Base-by-base conservation (phyloP, 2,113 vertebrate species). In the Tachycineta bicolor region DNA sequence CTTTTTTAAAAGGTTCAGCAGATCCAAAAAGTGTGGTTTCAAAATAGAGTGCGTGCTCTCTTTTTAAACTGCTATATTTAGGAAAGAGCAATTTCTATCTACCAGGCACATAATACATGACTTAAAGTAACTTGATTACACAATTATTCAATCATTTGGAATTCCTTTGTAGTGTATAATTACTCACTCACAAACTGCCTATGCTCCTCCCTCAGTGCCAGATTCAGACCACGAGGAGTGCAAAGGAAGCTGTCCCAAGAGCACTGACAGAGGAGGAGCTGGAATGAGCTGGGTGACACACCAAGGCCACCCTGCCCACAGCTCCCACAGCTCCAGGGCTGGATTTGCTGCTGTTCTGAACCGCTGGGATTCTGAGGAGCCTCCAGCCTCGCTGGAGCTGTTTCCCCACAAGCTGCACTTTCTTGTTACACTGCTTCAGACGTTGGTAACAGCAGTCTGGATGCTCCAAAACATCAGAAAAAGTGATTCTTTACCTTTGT, bases 51-150 rank as follows among this genome's bases (percentile, higher is more conserved):
- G 4, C 24, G 46, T 39, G 68, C 71, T 75, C 92, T 70, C 78
- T 86, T 94, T 86, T 86, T 70, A 69, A 90, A 86, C 43, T 12
- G n/a, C 60, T 94, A 87, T 92, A 91, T 96, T 96, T 95, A 94
- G 92, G 76, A 49, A 90, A 83, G 79, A 95, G 92, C 82, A 94
- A 93, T 94, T 97, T 95, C 93, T 94, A 87, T 96, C 90, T 77
- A 80, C 91, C 93, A 94, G 88, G 85, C 85, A 86, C 87, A 96
- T 95, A 96, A 96, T 94, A 94, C 79, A 93, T 39, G 79, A 90
- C 88, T 96, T 97, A 93, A 94, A 97, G 95, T 96, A 92, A 96
- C 95, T 96, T 95, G 96, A 97, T 97, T 96, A 96, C 96, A 96
- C 95, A 95, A 95, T 96, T 94, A 94, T 90, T 93, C 88, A 94